Evolutionary conservation across 2,888 invertebrate genomes (phyloP), one percentile per base, ranked within the genome.

Genomic region (Polydesmus complanatus): DNA sequence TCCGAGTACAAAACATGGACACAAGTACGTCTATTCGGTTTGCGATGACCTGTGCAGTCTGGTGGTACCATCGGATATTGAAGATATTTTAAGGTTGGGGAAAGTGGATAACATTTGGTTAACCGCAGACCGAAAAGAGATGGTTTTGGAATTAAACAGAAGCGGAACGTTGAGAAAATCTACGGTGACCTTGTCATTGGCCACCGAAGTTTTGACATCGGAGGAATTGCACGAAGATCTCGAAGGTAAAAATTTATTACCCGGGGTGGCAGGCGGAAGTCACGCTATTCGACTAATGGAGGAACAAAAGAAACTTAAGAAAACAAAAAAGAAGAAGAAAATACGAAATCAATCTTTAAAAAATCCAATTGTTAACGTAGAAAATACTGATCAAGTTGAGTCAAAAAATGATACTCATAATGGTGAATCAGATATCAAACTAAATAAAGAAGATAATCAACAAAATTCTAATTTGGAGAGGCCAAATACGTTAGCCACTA

Each of bases 71-170:
- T 83, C 85, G 48, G 79, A 80, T 62, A 78, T 87, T 70, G 88
- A 88, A 72, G 81, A 83, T 14, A 86, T 87, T 2, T 83, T 87
- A 56, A 77, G 85, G 23, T 84, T 85, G 67, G 86, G 87, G 59
- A 86, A 86, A 67, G 83, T 88, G 37, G 79, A 82, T 62, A 86
- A 86, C 69, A 83, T 88, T 1, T 81, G 87, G 80, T 75, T 88
- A 21, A 85, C 86, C 8, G 47, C 37, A 22, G 60, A 62, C 27
- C 58, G 62, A 14, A 53, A 51, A n/a, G 57, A 62, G 47, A 60
- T 64, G 56, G 49, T 64, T 11, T 49, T 64, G n/a, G 56, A 56
- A 47, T 49, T 53, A 0, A 25, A 22, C 18, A 22, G 47, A 8
- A 60, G 63, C 1, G 58, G 27, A 8, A 37, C 5, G 5, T 5